Evolutionary conservation across 2,888 invertebrate species (phyloP).

Genomic region (Tetragonisca angustula): DNA sequence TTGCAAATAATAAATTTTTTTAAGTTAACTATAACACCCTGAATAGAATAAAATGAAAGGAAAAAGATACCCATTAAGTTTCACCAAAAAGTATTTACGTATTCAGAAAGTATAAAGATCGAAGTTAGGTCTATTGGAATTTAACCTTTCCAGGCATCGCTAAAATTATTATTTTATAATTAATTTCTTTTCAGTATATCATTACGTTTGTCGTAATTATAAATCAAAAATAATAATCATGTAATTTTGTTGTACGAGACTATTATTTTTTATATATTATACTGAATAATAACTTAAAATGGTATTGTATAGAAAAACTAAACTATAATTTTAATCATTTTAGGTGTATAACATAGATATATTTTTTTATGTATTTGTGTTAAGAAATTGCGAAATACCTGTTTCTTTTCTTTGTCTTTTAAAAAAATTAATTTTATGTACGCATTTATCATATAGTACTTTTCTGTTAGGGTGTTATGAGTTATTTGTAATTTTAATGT

Average conservation of each 20-base stretch:
- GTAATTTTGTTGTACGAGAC: neutral
- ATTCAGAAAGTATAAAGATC: too few relatives aligned
- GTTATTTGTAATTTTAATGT: too few relatives aligned
- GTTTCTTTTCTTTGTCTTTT: too few relatives aligned
- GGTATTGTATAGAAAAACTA: neutral
- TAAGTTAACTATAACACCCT: neutral
- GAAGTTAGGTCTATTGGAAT: neutral
- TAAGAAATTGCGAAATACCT: too few relatives aligned
- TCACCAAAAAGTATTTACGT: too few relatives aligned
- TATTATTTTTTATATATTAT: conserved; percentile 5
- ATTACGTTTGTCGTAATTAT: neutral
- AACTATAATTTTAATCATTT: neutral
- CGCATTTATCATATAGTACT: too few relatives aligned
- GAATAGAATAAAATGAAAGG: neutral
- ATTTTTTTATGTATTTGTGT: too few relatives aligned
- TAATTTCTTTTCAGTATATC: neutral
- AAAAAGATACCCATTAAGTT: neutral
- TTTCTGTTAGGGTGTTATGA: too few relatives aligned
- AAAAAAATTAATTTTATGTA: too few relatives aligned
- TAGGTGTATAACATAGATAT: neutral
- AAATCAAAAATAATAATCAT: neutral
- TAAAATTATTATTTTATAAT: neutral
- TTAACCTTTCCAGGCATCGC: neutral
- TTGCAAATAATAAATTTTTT: conserved; percentile 35
- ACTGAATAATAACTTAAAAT: neutral